phyloP scores from a whole-genome alignment of 2,888 invertebrate species.

The Zygogramma bicolorata region DNA sequence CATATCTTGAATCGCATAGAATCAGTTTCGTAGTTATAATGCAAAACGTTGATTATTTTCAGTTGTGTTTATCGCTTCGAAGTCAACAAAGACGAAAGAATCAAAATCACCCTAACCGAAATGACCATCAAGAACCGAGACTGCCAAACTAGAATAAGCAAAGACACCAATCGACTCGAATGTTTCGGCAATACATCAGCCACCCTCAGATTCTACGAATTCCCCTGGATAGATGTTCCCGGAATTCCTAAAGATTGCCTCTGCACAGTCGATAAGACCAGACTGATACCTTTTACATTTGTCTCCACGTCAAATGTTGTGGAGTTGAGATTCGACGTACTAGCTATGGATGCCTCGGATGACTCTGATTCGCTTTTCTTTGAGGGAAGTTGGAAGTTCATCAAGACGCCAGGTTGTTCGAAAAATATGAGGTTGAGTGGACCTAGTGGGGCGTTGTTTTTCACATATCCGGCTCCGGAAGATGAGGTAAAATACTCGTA shows the following conservation, averaged over 20 bases:
- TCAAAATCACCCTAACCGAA: constrained; percentile 81
- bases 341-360: constrained; percentile 86
- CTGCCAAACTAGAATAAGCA: constrained; percentile 73
- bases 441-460: constrained; percentile 81
- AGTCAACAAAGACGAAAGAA: constrained; percentile 84
- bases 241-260: constrained; percentile 84
- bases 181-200: constrained; percentile 80
- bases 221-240: constrained; percentile 79
- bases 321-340: constrained; percentile 84
- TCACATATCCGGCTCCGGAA: constrained; percentile 65
- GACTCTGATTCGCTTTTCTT: constrained; percentile 88
- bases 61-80: constrained; percentile 91
- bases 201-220: constrained; percentile 75
- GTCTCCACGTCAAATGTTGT: constrained; percentile 82
- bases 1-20: too few species aligned
- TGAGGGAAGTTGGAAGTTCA: constrained; percentile 86
- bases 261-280: constrained; percentile 73
- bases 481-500: constrained; percentile 57
- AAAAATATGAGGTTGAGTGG: constrained; percentile 79
- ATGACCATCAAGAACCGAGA: constrained; percentile 71
- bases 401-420: constrained; percentile 77
- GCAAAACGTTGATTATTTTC: constrained; percentile 54
- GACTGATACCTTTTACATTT: constrained; percentile 77
- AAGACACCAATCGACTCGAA: constrained; percentile 77
- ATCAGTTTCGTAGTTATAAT: too few species aligned